Evolutionary conservation across 2,797 vertebrate species (phyloP).

Genomic region (Selene dorsalis): DNA sequence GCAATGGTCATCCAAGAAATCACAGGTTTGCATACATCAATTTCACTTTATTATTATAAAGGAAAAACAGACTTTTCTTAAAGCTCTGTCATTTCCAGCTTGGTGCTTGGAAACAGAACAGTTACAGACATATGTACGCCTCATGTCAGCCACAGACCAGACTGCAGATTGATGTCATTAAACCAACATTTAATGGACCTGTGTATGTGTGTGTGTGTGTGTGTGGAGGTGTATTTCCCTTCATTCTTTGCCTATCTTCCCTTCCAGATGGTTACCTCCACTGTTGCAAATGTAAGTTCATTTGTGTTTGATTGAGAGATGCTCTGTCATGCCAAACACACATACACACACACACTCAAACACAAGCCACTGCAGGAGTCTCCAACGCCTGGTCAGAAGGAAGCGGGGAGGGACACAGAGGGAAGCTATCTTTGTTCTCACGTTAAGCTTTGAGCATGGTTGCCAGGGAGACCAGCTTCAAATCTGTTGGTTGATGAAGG

Average conservation of each 20-base stretch:
- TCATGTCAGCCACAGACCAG: neutral
- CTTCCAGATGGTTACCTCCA: slow-evolving; percentile 59
- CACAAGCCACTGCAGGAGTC: slow-evolving; percentile 15
- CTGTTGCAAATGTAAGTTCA: slow-evolving; percentile 41
- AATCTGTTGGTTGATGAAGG: slow-evolving; percentile 71
- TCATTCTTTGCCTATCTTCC: slow-evolving; percentile 42
- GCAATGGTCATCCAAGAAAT: neutral
- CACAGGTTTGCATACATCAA: neutral
- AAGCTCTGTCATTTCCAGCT: neutral
- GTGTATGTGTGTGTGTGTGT: no score
- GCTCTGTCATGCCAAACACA: neutral
- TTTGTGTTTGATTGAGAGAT: neutral
- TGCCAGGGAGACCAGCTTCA: slow-evolving; percentile 78
- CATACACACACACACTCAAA: neutral
- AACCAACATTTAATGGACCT: neutral
- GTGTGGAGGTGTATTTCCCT: neutral
- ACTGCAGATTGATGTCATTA: neutral
- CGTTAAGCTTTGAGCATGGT: slow-evolving; percentile 72
- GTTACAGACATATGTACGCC: neutral
- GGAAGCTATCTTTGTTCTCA: slow-evolving; percentile 78
- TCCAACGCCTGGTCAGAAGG: slow-evolving; percentile 30
- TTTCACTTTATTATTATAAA: neutral
- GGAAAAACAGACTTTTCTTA: neutral
- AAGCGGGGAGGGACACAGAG: slow-evolving; percentile 6
- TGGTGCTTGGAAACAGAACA: neutral